These are phyloP conservation scores for Drosophila asahinai DNA, from an alignment of 1,140 invertebrate species.

Conservation along the genomic window DNA sequence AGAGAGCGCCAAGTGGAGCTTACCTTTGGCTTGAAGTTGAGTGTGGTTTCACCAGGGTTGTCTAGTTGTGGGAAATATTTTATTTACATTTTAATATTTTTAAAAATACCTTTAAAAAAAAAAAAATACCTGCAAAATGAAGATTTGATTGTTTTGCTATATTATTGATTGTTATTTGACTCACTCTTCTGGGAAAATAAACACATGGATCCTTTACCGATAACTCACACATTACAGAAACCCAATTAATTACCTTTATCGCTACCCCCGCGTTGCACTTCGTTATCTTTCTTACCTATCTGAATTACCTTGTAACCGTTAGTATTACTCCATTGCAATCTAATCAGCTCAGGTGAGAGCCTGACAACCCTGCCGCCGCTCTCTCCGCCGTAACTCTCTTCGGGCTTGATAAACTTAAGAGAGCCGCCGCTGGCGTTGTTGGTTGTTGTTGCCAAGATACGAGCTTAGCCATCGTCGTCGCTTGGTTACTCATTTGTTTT, in stretches of 20 bases:
- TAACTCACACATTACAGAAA: not conserved
- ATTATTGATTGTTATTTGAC: not conserved
- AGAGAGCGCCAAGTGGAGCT: conserved; percentile 35
- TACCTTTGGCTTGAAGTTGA: conserved; percentile 18
- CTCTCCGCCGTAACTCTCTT: conserved; percentile 15
- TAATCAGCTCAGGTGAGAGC: not conserved
- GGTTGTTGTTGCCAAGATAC: conserved; percentile 75
- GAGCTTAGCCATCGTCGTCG: conserved; percentile 59
- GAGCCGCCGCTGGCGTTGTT: conserved; percentile 27
- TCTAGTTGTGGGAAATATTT: not conserved
- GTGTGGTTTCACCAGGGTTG: conserved; percentile 19
- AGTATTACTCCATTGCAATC: conserved; percentile 15
- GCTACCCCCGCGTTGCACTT: conserved; percentile 16
- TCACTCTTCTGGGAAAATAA: not conserved
- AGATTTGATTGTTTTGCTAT: no score
- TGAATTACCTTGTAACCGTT: conserved; percentile 38
- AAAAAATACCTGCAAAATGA: no score
- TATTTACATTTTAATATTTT: not conserved
- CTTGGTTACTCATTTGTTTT: conserved; percentile 84
- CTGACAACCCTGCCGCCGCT: conserved; percentile 40
- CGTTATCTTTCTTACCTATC: conserved; percentile 11
- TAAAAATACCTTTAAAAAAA: no score
- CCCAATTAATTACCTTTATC: conserved; percentile 12
- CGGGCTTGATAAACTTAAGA: conserved; percentile 20
- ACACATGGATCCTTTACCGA: not conserved